Evolutionary conservation across 2,113 vertebrate genomes (phyloP).

Genomic region (Sclerurus mexicanus): DNA sequence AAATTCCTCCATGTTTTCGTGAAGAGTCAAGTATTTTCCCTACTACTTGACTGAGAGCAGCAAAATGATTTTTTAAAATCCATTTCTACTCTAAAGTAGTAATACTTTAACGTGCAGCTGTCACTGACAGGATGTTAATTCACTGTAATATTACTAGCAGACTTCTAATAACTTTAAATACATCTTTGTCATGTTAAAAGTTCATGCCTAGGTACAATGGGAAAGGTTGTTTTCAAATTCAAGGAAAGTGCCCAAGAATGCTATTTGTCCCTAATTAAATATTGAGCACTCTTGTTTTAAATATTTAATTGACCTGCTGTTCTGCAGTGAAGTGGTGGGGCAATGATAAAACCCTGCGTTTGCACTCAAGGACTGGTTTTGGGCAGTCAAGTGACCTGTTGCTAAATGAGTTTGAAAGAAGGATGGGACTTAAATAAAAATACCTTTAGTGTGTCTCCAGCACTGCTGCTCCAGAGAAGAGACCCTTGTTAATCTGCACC

Average conservation of each 20-base stretch:
- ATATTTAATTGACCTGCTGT: constrained; percentile 73
- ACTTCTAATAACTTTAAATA: background rate
- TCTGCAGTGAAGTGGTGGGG: constrained; percentile 23
- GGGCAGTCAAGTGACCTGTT: constrained; percentile 1
- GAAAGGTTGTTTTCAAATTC: constrained; percentile 34
- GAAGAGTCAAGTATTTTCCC: background rate
- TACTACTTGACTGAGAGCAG: background rate
- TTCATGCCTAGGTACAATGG: background rate
- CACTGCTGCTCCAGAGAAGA: background rate
- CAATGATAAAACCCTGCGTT: constrained; percentile 20
- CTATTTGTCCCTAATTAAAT: constrained; percentile 73
- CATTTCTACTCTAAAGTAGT: background rate
- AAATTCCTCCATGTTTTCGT: background rate
- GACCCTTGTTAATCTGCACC: background rate
- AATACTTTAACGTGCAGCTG: background rate
- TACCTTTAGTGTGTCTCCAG: background rate
- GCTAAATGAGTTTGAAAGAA: background rate
- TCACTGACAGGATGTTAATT: background rate
- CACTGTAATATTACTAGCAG: background rate
- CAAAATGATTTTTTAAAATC: background rate
- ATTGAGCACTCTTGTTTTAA: constrained; percentile 64
- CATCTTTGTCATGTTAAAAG: background rate
- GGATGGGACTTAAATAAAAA: background rate
- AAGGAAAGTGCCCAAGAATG: constrained; percentile 27
- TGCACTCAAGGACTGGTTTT: constrained; percentile 13